phyloP scores from a whole-genome alignment of 2,888 invertebrate genomes.

The Isotomurus palustris region DNA sequence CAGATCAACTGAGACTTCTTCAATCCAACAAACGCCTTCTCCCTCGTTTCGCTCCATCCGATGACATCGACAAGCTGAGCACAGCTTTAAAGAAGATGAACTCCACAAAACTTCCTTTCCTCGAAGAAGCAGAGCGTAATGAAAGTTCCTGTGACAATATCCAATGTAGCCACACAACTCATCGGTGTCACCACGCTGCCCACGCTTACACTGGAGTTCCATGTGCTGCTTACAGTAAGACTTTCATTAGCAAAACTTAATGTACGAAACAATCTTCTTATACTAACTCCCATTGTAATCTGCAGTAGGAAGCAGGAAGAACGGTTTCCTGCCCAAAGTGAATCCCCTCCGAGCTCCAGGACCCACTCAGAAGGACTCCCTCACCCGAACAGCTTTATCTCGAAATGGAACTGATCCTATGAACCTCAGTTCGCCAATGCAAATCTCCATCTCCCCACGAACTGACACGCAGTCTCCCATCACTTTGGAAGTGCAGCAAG shows the following conservation, averaged over 20 bases:
- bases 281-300: neutral
- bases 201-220: conserved; percentile 88
- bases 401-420: conserved; percentile 5
- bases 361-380: conserved; percentile 35
- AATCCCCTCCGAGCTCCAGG: conserved; percentile 41
- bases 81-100: conserved; percentile 47
- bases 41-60: conserved; percentile 49
- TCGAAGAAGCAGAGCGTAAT: conserved; percentile 46
- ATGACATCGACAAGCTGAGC: conserved; percentile 50
- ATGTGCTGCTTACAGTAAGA: conserved; percentile 72
- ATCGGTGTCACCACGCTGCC: conserved; percentile 83
- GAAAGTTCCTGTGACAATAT: conserved; percentile 62
- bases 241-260: too few relatives aligned
- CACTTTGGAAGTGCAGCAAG: conserved; percentile 44
- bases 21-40: conserved; percentile 48
- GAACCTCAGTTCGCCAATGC: conserved; percentile 28
- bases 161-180: conserved; percentile 78
- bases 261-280: neutral
- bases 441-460: conserved; percentile 34
- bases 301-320: conserved; percentile 30
- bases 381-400: conserved; percentile 13
- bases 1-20: conserved; percentile 68
- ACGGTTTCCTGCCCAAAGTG: conserved; percentile 38
- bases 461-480: conserved; percentile 40
- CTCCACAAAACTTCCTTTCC: conserved; percentile 46